These are phyloP conservation scores for Gallinago nigripennis DNA, from an alignment of 2,797 vertebrate genomes.

Conservation along the genomic window DNA sequence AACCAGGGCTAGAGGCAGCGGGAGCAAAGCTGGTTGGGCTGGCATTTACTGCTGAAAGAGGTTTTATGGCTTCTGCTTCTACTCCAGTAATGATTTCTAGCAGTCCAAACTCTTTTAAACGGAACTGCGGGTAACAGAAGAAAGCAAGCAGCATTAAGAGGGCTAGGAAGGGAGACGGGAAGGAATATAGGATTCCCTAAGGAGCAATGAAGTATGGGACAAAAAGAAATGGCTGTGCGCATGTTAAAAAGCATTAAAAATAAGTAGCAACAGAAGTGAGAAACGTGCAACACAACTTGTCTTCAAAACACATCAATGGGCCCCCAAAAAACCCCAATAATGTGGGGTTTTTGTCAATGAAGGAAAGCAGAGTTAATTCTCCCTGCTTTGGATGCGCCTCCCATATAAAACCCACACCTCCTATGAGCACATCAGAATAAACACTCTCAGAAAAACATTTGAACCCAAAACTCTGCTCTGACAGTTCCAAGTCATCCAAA, in stretches of 20 bases:
- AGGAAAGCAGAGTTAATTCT: background rate
- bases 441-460: background rate
- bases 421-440: background rate
- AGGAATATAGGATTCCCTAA: background rate
- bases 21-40: background rate
- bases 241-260: background rate
- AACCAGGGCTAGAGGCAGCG: constrained; percentile 29
- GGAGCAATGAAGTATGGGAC: background rate
- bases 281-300: background rate
- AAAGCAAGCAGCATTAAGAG: background rate
- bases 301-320: background rate
- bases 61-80: constrained; percentile 74
- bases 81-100: constrained; percentile 85
- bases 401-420: background rate
- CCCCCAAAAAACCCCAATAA: background rate
- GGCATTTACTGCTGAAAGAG: constrained; percentile 26
- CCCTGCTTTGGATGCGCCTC: background rate
- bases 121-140: constrained; percentile 75
- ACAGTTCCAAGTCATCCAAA: background rate
- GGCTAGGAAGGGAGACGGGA: background rate
- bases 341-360: background rate
- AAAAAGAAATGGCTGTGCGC: background rate
- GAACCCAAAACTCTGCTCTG: background rate
- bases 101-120: constrained; percentile 87
- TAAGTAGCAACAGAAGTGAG: background rate